These are phyloP conservation scores for Serripes groenlandicus DNA, from an alignment of 2,888 invertebrate species.

Conservation along the genomic window DNA sequence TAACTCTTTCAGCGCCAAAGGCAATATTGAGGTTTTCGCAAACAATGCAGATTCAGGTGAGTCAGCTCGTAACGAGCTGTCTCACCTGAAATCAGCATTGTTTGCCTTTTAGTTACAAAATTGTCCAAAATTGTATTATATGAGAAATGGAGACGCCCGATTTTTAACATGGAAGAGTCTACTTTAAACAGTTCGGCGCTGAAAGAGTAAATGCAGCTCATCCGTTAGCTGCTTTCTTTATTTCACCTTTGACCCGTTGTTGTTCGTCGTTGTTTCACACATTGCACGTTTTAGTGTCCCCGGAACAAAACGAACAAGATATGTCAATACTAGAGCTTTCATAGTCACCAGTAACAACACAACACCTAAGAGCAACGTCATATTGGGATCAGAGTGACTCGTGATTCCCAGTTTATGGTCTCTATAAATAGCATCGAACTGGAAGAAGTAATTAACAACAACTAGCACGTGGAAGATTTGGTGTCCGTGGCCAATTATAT, in stretches of 20 bases:
- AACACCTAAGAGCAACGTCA: conserved; percentile 12
- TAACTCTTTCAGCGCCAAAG: no score
- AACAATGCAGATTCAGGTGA: no score
- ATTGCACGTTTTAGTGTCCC: conserved; percentile 21
- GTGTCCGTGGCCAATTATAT: conserved; percentile 77
- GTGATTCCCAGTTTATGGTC: conserved; percentile 48
- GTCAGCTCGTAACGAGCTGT: no score
- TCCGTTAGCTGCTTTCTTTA: no score
- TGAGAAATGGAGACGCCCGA: no score
- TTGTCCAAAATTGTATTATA: no score
- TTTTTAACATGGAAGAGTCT: no score
- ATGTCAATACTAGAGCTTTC: conserved; percentile 32
- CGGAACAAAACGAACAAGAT: conserved; percentile 40
- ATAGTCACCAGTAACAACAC: conserved; percentile 31
- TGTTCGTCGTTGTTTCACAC: background rate
- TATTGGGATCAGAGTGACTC: conserved; percentile 56
- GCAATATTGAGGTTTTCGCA: no score
- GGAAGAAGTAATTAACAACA: conserved; percentile 64
- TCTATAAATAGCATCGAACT: conserved; percentile 52
- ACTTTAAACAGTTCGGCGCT: no score
- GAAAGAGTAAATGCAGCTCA: no score
- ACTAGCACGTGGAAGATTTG: conserved; percentile 70
- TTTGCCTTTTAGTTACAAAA: no score
- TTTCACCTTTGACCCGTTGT: background rate
- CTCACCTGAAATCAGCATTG: no score